Evolutionary conservation across 2,797 vertebrate genomes (phyloP), one percentile per base, ranked within the genome.

Genomic region (Spheniscus humboldti): DNA sequence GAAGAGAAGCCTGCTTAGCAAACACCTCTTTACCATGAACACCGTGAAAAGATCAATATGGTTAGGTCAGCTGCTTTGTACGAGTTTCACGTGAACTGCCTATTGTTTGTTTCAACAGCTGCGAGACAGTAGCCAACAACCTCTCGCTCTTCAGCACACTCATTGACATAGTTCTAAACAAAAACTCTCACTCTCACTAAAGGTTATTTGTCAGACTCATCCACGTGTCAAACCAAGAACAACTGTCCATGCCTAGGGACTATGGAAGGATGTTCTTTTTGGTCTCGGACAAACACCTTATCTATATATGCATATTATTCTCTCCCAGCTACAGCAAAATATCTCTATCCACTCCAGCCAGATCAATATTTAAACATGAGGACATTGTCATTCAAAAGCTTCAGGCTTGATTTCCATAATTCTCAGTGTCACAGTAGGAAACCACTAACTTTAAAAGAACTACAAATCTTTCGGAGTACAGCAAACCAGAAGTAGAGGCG

Each of bases 381-480:
- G 59, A 91, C 35, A 37, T 23, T 84, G 79, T 84, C 88, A 85
- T 90, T 95, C 93, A 92, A 76, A 92, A 93, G 18, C 48, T 96
- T 57, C 80, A 79, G 63, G 77, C 67, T 67, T 53, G 71, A 82
- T 94, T 89, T 71, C 48, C 37, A 19, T n/a, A 48, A 48, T 85
- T 91, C 71, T 89, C 48, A 80, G 27, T 66, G 43, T 68, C 85
- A 48, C 83, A 76, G 71, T 56, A 71, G 67, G 83, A 96, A 95
- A 63, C 31, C n/a, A 63, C 30, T 76, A 88, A 75, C 48, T 86
- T 85, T 81, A 85, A 88, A 85, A 88, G 63, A 76, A 92, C 62
- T 48, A 63, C 67, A 85, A 67, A 82, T 86, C 71, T 60, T 92
- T 79, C 3, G 1, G 76, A 74, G n/a, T 18, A 19, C 39, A 92